Evolutionary conservation across 2,113 vertebrate genomes (phyloP), one percentile per base, ranked within the genome.

Genomic region (Toxotes jaculatrix): DNA sequence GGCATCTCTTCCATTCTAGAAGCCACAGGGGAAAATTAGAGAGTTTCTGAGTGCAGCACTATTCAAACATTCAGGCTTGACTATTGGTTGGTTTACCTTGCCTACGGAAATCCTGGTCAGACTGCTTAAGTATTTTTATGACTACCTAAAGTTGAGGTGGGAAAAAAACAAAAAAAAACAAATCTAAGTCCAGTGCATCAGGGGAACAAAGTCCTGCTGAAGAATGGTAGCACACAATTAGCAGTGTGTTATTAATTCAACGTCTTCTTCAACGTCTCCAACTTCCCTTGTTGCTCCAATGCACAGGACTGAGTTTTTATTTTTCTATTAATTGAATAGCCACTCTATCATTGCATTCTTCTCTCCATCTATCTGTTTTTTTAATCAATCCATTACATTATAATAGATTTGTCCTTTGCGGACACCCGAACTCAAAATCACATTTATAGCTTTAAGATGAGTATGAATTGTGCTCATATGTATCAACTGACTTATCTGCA

Each of bases 21-120:
- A 65, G 79, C 82, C 84, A 82, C 79, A 66, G 79, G 85, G 81
- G 80, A 45, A 87, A 90, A 74, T 80, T 77, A 86, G 59, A 86
- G 67, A 71, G 43, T 86, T 87, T 80, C 66, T 80, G 40, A 87
- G 79, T 82, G 77, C 79, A 74, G 19, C 47, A 43, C 82, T 69
- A 77, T 80, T 91, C 62, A 79, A 85, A 87, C 67, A 77, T 61
- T 71, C 61, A 45, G n/a, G 51, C 42, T 38, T 61, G 7, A 49
- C 74, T 57, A 47, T 65, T 79, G 77, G 65, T 79, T 63, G 42
- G 64, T 73, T 82, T 61, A 12, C 14, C 23, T 75, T 49, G 32
- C 16, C 56, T 73, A 61, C 82, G 6, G 4, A 70, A 79, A 79
- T 62, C 61, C 45, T 42, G 21, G 71, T 32, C 8, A 0, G 55